Conservation (phyloP, 1,140 invertebrate species). For the Hormaphis cornu region DNA sequence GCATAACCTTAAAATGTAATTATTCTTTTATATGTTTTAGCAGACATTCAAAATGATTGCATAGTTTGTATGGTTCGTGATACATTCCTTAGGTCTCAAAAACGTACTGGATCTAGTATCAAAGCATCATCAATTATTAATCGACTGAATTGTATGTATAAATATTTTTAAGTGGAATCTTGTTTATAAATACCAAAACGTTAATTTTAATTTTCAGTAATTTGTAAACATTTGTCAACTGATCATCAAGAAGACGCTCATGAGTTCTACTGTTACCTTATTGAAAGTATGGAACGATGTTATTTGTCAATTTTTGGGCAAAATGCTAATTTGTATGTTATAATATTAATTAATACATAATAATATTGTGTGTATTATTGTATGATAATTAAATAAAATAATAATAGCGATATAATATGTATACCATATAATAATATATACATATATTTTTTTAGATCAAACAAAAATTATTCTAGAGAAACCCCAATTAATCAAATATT, state of each 20-base stretch:
- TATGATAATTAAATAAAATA: no score
- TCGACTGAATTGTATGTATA: slow-evolving; percentile 49
- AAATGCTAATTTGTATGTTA: neutral
- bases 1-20: no score
- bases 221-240: slow-evolving; percentile 80
- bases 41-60: slow-evolving; percentile 52
- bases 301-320: slow-evolving; percentile 53
- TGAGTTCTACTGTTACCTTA: slow-evolving; percentile 83
- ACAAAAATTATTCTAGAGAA: slow-evolving; percentile 86
- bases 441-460: slow-evolving; percentile 50
- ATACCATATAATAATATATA: neutral
- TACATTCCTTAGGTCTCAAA: slow-evolving; percentile 58
- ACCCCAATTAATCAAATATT: slow-evolving; percentile 92
- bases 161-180: neutral
- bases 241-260: slow-evolving; percentile 94
- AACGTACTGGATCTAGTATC: slow-evolving; percentile 55
- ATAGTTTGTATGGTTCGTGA: slow-evolving; percentile 75
- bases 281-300: slow-evolving; percentile 87
- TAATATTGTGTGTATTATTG: no score
- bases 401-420: no score
- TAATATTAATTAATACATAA: no score
- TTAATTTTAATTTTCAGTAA: slow-evolving; percentile 45
- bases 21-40: slow-evolving; percentile 42
- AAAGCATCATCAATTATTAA: slow-evolving; percentile 56
- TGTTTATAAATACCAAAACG: neutral